A percentile compares a stretch with the other conserved stretches of the same genome.
Evolutionary conservation across 2,888 invertebrate species (phyloP).

Genomic region (Spisula subtruncata): DNA sequence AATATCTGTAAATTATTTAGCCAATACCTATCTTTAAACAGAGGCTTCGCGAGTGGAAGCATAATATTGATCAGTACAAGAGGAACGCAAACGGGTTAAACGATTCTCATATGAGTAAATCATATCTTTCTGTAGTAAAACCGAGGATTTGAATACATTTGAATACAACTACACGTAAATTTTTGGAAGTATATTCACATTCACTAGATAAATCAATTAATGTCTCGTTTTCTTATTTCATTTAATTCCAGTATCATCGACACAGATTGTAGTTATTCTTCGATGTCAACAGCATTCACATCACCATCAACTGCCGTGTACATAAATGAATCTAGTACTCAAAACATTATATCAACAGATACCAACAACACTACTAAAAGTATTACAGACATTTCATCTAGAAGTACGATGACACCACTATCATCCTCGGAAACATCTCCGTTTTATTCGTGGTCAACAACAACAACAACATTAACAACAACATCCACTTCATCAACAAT

Average conservation of each 20-base stretch:
- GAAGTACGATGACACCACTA: neutral
- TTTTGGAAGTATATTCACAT: too few relatives aligned
- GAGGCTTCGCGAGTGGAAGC: too few relatives aligned
- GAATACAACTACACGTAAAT: too few relatives aligned
- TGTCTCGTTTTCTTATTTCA: neutral
- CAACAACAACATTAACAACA: neutral
- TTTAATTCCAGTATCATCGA: neutral
- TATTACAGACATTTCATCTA: neutral
- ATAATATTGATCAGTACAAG: too few relatives aligned
- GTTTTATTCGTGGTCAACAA: neutral
- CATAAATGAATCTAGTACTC: neutral
- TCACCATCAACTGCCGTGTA: neutral
- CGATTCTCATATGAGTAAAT: too few relatives aligned
- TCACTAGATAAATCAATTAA: too few relatives aligned
- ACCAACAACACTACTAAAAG: neutral
- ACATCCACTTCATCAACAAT: neutral
- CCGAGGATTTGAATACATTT: too few relatives aligned
- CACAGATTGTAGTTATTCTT: neutral
- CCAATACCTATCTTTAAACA: too few relatives aligned
- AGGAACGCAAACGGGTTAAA: too few relatives aligned
- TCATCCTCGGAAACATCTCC: neutral
- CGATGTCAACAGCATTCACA: neutral
- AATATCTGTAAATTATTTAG: too few relatives aligned
- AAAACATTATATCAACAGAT: neutral
- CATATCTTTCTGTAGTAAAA: too few relatives aligned